Evolutionary conservation across 1,140 invertebrate species (phyloP).

Genomic region (Atta texana): DNA sequence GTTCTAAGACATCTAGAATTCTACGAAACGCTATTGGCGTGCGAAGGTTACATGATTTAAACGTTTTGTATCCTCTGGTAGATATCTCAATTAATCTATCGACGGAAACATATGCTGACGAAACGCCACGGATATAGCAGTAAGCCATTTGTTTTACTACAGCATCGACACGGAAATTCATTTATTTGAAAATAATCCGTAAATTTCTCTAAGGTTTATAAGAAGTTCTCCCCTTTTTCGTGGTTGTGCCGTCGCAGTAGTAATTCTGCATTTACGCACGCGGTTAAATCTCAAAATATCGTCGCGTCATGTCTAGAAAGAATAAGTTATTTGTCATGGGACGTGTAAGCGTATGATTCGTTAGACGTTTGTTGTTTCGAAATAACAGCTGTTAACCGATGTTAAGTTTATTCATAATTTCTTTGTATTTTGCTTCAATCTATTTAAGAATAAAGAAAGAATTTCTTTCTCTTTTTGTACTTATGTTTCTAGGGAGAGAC

Average conservation of each 20-base stretch:
- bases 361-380: not conserved
- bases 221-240: not conserved
- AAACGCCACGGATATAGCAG: not conserved
- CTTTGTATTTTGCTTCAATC: not conserved
- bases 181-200: constrained; percentile 43
- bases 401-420: constrained; percentile 17
- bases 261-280: constrained; percentile 42
- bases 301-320: not conserved
- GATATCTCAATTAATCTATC: constrained; percentile 45
- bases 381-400: not conserved
- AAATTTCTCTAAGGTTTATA: constrained; percentile 18
- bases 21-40: not conserved
- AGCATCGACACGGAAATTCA: constrained; percentile 6
- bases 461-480: constrained; percentile 16
- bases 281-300: constrained; percentile 35
- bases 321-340: constrained; percentile 16
- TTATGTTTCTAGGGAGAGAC: constrained; percentile 7
- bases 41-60: not conserved
- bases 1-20: too few relatives aligned
- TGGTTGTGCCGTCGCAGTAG: not conserved
- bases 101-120: constrained; percentile 1
- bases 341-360: not conserved
- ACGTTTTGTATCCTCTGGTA: not conserved
- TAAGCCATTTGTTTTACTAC: not conserved
- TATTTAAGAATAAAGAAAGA: not conserved